Base-by-base conservation (phyloP, 1,140 invertebrate species). In the Zaprionus davidi region DNA sequence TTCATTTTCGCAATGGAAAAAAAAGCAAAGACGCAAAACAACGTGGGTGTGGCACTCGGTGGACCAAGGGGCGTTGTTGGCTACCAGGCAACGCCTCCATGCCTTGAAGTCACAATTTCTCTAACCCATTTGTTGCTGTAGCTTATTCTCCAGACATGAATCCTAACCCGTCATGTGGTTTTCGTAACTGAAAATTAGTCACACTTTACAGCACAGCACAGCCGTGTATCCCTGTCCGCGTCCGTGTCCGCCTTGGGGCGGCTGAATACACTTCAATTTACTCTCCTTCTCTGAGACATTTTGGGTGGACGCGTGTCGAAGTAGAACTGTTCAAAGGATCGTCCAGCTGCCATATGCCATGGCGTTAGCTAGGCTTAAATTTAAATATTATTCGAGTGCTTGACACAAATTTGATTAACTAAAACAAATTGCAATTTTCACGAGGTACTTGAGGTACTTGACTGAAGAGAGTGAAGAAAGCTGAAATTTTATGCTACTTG, bases 221-320 rank as follows among this genome's bases (percentile, higher is more conserved):
- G 2, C 12, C 53, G 60, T 4, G 24, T 26, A 26, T 26, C 24
- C 24, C 24, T 68, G 41, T 60, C 67, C 70, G 79, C 62, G 79
- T 68, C 72, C 26, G 41, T n/a, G 31, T 15, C 31, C 7, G 26
- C 36, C 62, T 34, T 49, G 58, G 75, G 78, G 59, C 59, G 78
- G 60, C 65, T 53, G 41, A 67, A 71, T 70, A 38, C 70, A 67
- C 84, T 83, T 87, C 70, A 88, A 86, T 67, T 88, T 80, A 46
- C 28, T 66, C 24, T 64, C 77, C 80, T 71, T 73, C 53, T 34
- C 38, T 79, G 82, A 67, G 41, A 78, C 71, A 65, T 31, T 79
- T 86, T 64, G 80, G 79, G 82, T 71, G 82, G 66, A 63, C 67
- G 67, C 82, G 78, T 84, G 49, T 71, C 81, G 58, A 85, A 85